Percentiles rank a stretch among this genome's conserved stretches.
Conservation (phyloP, 2,113 vertebrate genomes). For the Hippocampus barbouri region DNA sequence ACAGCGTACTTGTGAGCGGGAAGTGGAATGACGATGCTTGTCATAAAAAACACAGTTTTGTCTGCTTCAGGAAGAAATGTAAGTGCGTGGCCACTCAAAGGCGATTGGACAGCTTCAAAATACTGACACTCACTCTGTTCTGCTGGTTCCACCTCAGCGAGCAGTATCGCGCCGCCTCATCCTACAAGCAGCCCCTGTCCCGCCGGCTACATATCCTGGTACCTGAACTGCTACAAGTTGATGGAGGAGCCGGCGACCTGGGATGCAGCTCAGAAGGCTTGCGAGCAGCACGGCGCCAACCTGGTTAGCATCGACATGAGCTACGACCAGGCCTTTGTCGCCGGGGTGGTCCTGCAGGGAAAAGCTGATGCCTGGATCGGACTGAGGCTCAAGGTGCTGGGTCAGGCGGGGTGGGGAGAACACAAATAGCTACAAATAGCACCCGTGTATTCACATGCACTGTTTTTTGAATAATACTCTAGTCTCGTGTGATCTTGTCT, state of each 20-base stretch:
- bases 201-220: constrained; percentile 67
- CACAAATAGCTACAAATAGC: neutral
- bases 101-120: no score
- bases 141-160: constrained; percentile 50
- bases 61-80: constrained; percentile 76
- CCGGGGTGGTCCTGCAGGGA: constrained; percentile 63
- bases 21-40: constrained; percentile 74
- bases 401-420: no score
- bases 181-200: constrained; percentile 64
- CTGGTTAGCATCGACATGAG: constrained; percentile 75
- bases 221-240: constrained; percentile 72
- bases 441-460: neutral
- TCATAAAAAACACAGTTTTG: constrained; percentile 58
- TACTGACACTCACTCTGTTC: neutral
- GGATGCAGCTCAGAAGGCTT: constrained; percentile 61
- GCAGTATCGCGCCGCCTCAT: constrained; percentile 56
- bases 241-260: constrained; percentile 60
- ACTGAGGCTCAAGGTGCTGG: constrained; percentile 61
- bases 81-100: constrained; percentile 7
- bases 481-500: neutral
- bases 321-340: constrained; percentile 76
- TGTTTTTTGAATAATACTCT: neutral
- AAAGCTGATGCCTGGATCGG: constrained; percentile 72
- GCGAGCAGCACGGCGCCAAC: constrained; percentile 54
- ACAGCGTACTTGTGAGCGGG: constrained; percentile 53